Percentiles rank a stretch among this genome's conserved stretches.
These are phyloP conservation scores for Abrostola tripartita DNA, from an alignment of 2,888 invertebrate species.

Conservation along the genomic window DNA sequence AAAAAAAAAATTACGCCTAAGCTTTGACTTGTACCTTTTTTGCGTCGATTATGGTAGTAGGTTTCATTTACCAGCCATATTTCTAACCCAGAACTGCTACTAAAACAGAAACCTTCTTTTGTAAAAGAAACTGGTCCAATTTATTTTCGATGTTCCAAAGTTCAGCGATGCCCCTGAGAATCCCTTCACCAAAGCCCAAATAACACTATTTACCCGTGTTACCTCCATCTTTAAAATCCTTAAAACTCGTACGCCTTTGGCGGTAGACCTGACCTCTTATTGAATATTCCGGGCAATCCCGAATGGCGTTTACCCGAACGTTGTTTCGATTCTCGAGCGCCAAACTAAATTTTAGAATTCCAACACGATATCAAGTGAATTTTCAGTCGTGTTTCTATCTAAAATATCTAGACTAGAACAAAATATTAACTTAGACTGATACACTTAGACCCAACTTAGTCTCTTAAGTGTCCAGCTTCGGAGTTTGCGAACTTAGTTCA, in stretches of 20 bases:
- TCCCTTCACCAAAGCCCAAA: too few species aligned
- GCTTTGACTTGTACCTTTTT: too few species aligned
- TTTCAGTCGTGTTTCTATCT: constrained; percentile 26
- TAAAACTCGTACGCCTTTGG: neutral
- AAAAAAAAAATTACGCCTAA: too few species aligned
- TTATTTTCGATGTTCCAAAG: too few species aligned
- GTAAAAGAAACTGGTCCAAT: too few species aligned
- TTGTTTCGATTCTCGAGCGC: constrained; percentile 28
- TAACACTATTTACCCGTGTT: neutral
- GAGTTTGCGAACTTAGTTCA: constrained; percentile 29
- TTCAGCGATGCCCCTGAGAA: too few species aligned
- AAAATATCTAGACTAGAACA: constrained; percentile 33
- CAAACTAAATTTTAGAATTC: constrained; percentile 37
- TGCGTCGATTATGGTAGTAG: too few species aligned
- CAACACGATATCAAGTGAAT: constrained; percentile 36
- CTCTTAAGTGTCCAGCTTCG: constrained; percentile 36
- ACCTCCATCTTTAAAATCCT: constrained; percentile 4
- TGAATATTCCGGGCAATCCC: constrained; percentile 21
- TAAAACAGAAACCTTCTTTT: too few species aligned
- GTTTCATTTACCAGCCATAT: too few species aligned
- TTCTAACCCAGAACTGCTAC: too few species aligned
- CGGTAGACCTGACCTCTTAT: constrained; percentile 4
- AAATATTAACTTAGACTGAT: constrained; percentile 49
- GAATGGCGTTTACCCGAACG: constrained; percentile 26
- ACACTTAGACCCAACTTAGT: constrained; percentile 41